Evolutionary conservation across 1,140 invertebrate genomes (phyloP).

Genomic region (Popillia japonica): DNA sequence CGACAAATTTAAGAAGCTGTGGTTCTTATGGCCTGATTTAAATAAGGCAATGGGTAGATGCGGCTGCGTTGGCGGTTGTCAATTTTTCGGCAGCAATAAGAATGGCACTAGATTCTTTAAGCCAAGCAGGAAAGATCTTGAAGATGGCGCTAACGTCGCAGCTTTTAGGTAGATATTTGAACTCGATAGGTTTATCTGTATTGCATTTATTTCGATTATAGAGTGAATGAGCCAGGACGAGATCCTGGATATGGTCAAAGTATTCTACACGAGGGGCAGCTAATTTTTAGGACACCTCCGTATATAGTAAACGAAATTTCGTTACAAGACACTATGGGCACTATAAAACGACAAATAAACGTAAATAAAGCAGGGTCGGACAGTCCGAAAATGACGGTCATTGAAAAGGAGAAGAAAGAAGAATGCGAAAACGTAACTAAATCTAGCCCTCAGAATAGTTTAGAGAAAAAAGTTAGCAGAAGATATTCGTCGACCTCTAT

Average conservation of each 20-base stretch:
- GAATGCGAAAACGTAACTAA: conserved; percentile 43
- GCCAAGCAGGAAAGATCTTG: conserved; percentile 78
- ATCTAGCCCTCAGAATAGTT: conserved; percentile 49
- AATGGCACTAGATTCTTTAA: conserved; percentile 90
- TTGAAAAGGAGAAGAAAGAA: conserved; percentile 46
- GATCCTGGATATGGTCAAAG: conserved; percentile 93
- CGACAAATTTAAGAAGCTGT: conserved; percentile 84
- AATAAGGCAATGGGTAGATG: conserved; percentile 76
- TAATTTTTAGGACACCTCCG: conserved; percentile 91
- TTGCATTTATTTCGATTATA: conserved; percentile 52
- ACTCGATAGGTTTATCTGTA: conserved; percentile 11
- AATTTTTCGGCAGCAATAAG: conserved; percentile 90
- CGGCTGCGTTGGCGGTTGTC: conserved; percentile 93
- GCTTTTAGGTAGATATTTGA: conserved; percentile 67
- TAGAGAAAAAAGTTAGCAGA: conserved; percentile 52
- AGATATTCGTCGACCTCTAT: conserved; percentile 59
- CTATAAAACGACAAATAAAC: conserved; percentile 41
- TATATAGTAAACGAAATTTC: conserved; percentile 83
- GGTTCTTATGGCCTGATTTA: conserved; percentile 88
- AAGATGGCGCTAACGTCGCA: conserved; percentile 84
- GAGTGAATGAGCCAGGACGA: conserved; percentile 70
- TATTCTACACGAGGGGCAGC: conserved; percentile 83
- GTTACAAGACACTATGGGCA: conserved; percentile 69
- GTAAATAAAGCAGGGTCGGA: conserved; percentile 60
- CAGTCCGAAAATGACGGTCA: conserved; percentile 45